Conservation (phyloP, 2,797 vertebrate species). For the Rhabdomys pumilio region DNA sequence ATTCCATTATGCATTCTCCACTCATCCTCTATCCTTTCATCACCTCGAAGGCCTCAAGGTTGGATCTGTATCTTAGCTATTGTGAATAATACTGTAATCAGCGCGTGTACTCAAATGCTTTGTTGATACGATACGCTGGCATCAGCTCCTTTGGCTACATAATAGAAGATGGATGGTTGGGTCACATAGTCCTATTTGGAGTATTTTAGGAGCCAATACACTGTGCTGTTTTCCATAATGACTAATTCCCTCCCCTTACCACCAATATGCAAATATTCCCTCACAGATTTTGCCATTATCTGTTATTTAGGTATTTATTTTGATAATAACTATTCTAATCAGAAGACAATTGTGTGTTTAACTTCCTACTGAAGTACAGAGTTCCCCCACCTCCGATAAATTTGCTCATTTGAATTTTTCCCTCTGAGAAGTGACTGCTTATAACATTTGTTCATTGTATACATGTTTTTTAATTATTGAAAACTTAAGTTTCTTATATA, state of each 20-base stretch:
- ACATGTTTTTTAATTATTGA: neutral
- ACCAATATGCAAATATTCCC: too few species aligned
- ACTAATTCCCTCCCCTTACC: neutral
- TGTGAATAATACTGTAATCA: neutral
- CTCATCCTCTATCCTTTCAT: neutral
- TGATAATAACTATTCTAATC: neutral
- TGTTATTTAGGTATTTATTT: neutral
- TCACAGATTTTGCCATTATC: neutral
- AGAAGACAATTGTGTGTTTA: neutral
- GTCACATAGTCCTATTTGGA: neutral
- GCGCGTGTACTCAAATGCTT: neutral
- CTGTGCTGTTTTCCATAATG: neutral
- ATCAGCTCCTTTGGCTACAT: neutral
- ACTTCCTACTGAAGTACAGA: neutral
- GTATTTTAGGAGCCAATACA: neutral
- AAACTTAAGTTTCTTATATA: neutral
- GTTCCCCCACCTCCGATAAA: too few species aligned
- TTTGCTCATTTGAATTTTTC: neutral
- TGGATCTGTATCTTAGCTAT: neutral
- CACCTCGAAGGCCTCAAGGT: neutral
- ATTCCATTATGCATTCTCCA: neutral
- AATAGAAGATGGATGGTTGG: neutral
- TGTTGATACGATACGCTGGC: neutral
- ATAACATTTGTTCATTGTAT: neutral
- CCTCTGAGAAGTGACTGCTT: neutral